Evolutionary conservation across 2,797 vertebrate species (phyloP), one percentile per base, ranked within the genome.

Genomic region (Eulemur coronatus): DNA sequence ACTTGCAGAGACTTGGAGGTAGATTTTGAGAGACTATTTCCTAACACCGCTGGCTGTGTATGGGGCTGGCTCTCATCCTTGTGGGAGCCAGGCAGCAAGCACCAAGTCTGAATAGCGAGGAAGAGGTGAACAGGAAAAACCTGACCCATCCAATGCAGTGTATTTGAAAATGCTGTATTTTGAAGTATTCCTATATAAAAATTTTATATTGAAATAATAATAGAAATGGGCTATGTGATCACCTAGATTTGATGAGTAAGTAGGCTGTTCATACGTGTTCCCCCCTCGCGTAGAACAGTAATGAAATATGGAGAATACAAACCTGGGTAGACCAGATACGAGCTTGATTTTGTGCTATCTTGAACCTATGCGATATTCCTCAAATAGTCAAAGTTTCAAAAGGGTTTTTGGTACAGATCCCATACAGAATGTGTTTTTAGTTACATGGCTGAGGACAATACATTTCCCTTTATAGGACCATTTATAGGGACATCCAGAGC

Each of bases 21-120:
- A 91, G 14, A 55, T 84, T 67, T 84, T 94, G 35, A 87, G 91
- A 96, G 61, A 86, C 48, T 17, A 13, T 94, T 89, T 93, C 59
- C 84, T 87, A 72, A 73, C 10, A 72, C 41, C 14, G 82, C 61
- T 65, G 76, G 46, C 78, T 57, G 33, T 35, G 1, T 88, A 65
- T 75, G 50, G 7, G 15, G 13, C 33, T 92, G 43, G 35, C 18
- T 79, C 4, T 65, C 38, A 28, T 69, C 24, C 50, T 73, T 92
- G 46, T 84, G 48, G 11, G 67, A 22, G 20, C 35, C 76, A 69
- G 7, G 43, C 38, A 65, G 48, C 38, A 43, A 63, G 41, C 30
- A 43, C 61, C 41, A 79, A 73, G 5, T 13, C 70, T 84, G 80
- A 80, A 84, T 70, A 22, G 9, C 48, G 43, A 30, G n/a, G n/a